phyloP scores from a whole-genome alignment of 2,113 vertebrate species.

The Notechis scutatus region DNA sequence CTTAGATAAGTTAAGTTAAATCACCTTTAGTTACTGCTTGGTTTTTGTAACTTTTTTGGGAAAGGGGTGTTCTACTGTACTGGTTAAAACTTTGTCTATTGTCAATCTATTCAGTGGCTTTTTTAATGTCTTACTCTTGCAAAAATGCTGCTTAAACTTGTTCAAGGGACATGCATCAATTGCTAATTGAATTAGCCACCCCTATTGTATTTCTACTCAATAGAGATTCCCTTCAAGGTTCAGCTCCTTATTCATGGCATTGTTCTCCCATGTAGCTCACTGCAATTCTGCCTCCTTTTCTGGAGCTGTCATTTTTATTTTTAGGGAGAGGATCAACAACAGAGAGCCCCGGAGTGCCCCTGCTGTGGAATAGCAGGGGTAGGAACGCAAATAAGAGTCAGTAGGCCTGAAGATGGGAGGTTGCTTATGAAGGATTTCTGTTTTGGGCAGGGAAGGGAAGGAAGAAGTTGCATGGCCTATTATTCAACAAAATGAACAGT shows the following conservation, averaged over 20 bases:
- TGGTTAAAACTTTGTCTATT: slow-evolving; percentile 10
- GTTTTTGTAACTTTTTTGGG: not conserved
- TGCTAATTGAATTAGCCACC: slow-evolving; percentile 68
- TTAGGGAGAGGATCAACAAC: slow-evolving; percentile 55
- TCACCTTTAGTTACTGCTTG: not conserved
- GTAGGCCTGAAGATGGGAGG: slow-evolving; percentile 26
- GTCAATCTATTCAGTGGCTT: slow-evolving; percentile 14
- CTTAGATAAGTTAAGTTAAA: slow-evolving; percentile 16
- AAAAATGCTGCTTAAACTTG: slow-evolving; percentile 52
- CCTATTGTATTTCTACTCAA: slow-evolving; percentile 63
- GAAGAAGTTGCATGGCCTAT: slow-evolving; percentile 22
- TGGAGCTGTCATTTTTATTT: slow-evolving; percentile 62
- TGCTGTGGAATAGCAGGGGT: slow-evolving; percentile 5
- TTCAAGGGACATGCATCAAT: slow-evolving; percentile 61
- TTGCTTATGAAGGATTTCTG: slow-evolving; percentile 16
- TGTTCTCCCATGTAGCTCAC: slow-evolving; percentile 28
- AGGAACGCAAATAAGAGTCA: slow-evolving; percentile 48
- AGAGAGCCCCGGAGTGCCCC: slow-evolving; percentile 38
- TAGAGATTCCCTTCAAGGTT: slow-evolving; percentile 62
- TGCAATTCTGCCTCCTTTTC: slow-evolving; percentile 47
- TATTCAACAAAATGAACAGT: not conserved
- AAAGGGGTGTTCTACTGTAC: slow-evolving; percentile 14
- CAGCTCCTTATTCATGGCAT: slow-evolving; percentile 53
- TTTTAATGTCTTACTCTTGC: slow-evolving; percentile 26
- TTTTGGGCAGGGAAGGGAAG: not conserved